Conservation (phyloP, 2,113 vertebrate species). For the Leptodactylus fuscus region DNA sequence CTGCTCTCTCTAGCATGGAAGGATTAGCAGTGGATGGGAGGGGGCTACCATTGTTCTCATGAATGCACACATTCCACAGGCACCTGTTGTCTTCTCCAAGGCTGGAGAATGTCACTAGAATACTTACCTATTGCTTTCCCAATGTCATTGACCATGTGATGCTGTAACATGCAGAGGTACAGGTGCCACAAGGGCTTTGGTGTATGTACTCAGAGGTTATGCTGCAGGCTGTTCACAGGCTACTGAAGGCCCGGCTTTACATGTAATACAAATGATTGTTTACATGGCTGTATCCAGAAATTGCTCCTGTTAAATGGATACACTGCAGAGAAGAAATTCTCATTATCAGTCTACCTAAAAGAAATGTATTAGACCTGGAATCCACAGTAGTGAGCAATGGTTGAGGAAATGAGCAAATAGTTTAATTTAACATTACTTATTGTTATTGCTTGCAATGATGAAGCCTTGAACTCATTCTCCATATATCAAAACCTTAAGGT, state of each 20-base stretch:
- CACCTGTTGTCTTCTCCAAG: constrained; percentile 50
- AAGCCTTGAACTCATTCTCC: no score
- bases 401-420: no score
- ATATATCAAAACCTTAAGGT: no score
- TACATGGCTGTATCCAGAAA: not conserved
- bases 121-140: not conserved
- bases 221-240: not conserved
- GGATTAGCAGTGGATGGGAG: constrained; percentile 29
- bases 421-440: no score
- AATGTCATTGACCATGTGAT: not conserved
- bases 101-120: not conserved
- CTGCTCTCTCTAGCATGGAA: constrained; percentile 20
- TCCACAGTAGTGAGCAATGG: no score
- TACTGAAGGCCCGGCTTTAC: not conserved
- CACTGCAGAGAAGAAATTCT: no score
- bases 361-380: no score
- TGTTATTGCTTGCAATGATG: no score
- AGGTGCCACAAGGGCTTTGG: not conserved
- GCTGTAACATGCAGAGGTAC: not conserved
- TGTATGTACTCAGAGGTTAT: not conserved
- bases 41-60: constrained; percentile 13
- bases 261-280: not conserved
- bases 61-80: constrained; percentile 47
- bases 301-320: not conserved
- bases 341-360: no score